A percentile compares a stretch with the other conserved stretches of the same genome.
Evolutionary conservation across 2,113 vertebrate genomes (phyloP).

Genomic region (Marmota flaviventris): DNA sequence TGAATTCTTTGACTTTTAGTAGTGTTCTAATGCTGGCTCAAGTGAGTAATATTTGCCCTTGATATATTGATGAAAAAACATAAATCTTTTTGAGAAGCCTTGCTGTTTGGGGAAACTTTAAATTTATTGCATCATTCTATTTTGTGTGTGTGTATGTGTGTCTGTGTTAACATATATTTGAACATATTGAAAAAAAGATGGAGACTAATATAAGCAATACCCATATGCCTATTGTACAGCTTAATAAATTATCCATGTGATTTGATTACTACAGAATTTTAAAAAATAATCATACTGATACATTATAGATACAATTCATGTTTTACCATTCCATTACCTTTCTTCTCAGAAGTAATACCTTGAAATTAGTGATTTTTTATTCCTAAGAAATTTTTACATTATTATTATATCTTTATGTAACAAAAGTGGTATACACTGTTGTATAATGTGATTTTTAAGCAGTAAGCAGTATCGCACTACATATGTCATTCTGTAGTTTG

Average conservation of each 20-base stretch:
- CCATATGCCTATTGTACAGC: not conserved
- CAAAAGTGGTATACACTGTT: not conserved
- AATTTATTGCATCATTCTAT: constrained; percentile 45
- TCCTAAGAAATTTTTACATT: constrained; percentile 18
- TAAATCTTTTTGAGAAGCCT: constrained; percentile 38
- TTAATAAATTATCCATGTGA: constrained; percentile 52
- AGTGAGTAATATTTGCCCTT: constrained; percentile 48
- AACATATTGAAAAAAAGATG: not conserved
- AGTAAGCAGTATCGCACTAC: not conserved
- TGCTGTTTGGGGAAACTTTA: constrained; percentile 41
- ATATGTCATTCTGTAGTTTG: not conserved
- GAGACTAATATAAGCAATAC: constrained; percentile 6
- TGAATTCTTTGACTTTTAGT: constrained; percentile 69
- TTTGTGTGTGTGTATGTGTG: constrained; percentile 1
- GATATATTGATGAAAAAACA: constrained; percentile 38
- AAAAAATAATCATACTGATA: constrained; percentile 33
- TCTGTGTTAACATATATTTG: constrained; percentile 44
- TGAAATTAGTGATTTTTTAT: constrained; percentile 29
- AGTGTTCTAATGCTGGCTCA: not conserved
- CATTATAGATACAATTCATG: not conserved
- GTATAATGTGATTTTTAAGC: not conserved
- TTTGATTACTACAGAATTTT: constrained; percentile 6
- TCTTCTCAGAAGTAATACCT: constrained; percentile 42
- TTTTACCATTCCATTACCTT: constrained; percentile 2
- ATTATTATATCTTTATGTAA: not conserved